Evolutionary conservation across 2,797 vertebrate species (phyloP).

Genomic region (Brachyrhaphis roseni): DNA sequence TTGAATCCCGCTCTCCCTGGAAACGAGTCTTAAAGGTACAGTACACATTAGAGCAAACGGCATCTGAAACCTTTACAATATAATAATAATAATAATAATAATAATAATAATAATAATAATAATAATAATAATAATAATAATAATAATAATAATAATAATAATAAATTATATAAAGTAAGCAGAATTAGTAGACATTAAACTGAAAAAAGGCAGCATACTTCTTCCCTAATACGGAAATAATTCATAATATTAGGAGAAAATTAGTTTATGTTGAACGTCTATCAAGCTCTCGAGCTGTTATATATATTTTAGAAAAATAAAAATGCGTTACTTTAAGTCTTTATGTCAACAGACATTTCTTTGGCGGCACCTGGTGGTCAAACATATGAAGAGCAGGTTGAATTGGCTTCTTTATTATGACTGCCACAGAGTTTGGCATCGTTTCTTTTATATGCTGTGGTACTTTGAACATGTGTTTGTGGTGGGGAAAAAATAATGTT

Average conservation of each 20-base stretch:
- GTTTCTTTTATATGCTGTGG: background rate
- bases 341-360: background rate
- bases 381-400: background rate
- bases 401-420: background rate
- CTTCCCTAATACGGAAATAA: background rate
- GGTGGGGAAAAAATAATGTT: background rate
- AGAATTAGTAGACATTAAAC: background rate
- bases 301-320: background rate
- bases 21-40: slow-evolving; percentile 54
- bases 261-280: background rate
- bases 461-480: background rate
- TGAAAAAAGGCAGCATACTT: background rate
- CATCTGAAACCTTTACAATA: background rate
- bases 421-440: background rate
- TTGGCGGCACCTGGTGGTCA: background rate
- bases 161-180: too few species aligned
- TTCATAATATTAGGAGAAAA: background rate
- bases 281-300: background rate
- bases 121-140: too few species aligned
- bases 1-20: slow-evolving; percentile 58
- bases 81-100: too few species aligned
- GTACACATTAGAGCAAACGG: background rate
- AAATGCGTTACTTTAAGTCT: background rate
- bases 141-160: too few species aligned
- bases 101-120: too few species aligned